A percentile compares a stretch with the other conserved stretches of the same genome.
Evolutionary conservation across 2,888 invertebrate genomes (phyloP).

Genomic region (Drosophila rubida): DNA sequence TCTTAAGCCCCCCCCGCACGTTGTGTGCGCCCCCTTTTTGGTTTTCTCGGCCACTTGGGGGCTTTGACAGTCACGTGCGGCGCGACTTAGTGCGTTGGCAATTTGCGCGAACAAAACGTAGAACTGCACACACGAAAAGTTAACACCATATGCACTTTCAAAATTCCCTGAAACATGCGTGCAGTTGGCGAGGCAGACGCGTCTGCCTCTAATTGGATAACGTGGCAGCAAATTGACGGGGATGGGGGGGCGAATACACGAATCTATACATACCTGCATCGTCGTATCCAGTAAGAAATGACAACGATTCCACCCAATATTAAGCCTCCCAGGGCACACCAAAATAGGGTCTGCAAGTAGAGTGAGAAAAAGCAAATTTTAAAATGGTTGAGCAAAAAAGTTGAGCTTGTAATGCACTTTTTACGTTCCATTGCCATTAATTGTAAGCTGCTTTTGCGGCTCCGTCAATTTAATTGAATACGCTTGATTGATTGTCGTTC

Average conservation of each 20-base stretch:
- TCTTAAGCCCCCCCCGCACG: conserved; percentile 33
- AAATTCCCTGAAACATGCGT: conserved; percentile 16
- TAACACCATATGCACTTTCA: background rate
- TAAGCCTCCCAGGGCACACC: conserved; percentile 85
- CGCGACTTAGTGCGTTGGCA: conserved; percentile 58
- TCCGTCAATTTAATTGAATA: background rate
- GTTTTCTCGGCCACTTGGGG: background rate
- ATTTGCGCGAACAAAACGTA: conserved; percentile 30
- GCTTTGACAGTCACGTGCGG: conserved; percentile 64
- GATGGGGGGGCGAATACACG: conserved; percentile 1
- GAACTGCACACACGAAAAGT: background rate
- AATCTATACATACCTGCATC: conserved; percentile 84
- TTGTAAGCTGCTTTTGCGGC: background rate
- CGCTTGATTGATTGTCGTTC: conserved; percentile 34
- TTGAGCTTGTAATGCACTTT: background rate
- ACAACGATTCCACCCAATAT: conserved; percentile 84
- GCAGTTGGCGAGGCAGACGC: conserved; percentile 10
- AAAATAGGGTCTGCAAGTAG: conserved; percentile 83
- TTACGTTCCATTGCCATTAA: background rate
- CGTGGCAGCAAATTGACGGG: background rate
- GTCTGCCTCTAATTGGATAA: conserved; percentile 41
- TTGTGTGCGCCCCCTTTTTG: conserved; percentile 32
- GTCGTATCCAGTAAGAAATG: conserved; percentile 85
- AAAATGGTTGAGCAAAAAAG: too few species aligned
- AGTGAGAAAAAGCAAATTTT: background rate